These are phyloP conservation scores for Podarcis raffonei DNA, from an alignment of 2,113 vertebrate species.

Conservation along the genomic window DNA sequence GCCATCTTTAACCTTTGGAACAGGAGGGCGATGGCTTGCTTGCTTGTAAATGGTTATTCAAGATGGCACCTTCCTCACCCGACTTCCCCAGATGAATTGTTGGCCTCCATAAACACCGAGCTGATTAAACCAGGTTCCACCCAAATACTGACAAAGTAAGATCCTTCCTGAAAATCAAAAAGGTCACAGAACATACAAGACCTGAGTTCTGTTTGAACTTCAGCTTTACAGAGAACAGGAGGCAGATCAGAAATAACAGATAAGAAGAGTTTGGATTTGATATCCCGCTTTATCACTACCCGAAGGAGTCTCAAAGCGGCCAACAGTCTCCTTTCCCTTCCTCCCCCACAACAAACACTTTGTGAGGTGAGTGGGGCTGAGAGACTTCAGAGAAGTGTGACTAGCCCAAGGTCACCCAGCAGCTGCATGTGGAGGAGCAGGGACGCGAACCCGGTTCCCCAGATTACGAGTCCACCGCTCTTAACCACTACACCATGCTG, in stretches of 20 bases:
- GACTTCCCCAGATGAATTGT: not conserved
- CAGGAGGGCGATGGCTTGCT: not conserved
- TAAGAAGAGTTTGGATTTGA: no score
- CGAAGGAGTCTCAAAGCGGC: no score
- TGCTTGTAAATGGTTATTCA: not conserved
- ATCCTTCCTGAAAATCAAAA: slow-evolving; percentile 4
- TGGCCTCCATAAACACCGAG: not conserved
- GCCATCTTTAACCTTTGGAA: slow-evolving; percentile 3
- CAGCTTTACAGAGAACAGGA: not conserved
- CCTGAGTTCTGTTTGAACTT: not conserved
- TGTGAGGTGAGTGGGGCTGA: no score
- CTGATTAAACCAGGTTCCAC: slow-evolving; percentile 8
- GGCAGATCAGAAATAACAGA: not conserved
- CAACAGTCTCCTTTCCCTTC: no score
- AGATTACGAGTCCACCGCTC: no score
- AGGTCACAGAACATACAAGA: not conserved
- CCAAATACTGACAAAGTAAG: not conserved
- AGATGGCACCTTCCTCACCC: not conserved
- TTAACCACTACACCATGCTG: no score
- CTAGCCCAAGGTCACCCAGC: no score
- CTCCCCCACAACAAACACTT: no score
- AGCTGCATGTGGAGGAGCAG: no score
- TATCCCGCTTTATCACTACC: no score
- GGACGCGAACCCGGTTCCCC: no score
- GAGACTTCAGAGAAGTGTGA: no score